Percentiles rank a stretch among this genome's conserved stretches.
Evolutionary conservation across 2,797 vertebrate species (phyloP).

Genomic region (Trichosurus vulpecula): DNA sequence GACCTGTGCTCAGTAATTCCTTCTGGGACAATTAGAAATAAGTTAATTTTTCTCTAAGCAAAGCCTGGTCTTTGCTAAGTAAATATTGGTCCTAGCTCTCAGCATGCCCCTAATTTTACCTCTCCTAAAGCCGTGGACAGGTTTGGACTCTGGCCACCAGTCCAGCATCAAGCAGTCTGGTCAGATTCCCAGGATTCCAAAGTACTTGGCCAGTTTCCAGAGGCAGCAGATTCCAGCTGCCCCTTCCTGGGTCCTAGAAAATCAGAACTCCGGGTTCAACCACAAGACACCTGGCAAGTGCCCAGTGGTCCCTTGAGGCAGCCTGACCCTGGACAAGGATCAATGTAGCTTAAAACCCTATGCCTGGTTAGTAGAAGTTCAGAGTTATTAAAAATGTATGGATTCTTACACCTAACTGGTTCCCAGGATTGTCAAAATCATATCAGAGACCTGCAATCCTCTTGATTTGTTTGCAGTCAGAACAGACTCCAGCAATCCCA

Average conservation of each 20-base stretch:
- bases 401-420: slow-evolving; percentile 42
- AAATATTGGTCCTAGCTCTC: slow-evolving; percentile 11
- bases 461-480: slow-evolving; percentile 56
- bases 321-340: neutral
- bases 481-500: slow-evolving; percentile 48
- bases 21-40: neutral
- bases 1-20: neutral
- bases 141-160: neutral
- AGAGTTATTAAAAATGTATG: slow-evolving; percentile 22
- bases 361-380: neutral
- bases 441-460: slow-evolving; percentile 46
- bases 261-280: neutral
- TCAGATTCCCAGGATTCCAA: neutral
- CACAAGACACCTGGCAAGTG: neutral
- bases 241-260: neutral
- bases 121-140: neutral
- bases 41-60: slow-evolving; percentile 23
- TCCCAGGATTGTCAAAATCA: slow-evolving; percentile 48
- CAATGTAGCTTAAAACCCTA: slow-evolving; percentile 36
- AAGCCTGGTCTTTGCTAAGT: slow-evolving; percentile 6
- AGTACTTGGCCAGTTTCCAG: neutral
- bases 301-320: slow-evolving; percentile 6
- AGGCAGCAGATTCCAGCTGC: neutral
- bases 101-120: slow-evolving; percentile 36
- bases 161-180: neutral